Evolutionary conservation across 1,140 invertebrate species (phyloP).

Genomic region (Oncopodura yosiiana): DNA sequence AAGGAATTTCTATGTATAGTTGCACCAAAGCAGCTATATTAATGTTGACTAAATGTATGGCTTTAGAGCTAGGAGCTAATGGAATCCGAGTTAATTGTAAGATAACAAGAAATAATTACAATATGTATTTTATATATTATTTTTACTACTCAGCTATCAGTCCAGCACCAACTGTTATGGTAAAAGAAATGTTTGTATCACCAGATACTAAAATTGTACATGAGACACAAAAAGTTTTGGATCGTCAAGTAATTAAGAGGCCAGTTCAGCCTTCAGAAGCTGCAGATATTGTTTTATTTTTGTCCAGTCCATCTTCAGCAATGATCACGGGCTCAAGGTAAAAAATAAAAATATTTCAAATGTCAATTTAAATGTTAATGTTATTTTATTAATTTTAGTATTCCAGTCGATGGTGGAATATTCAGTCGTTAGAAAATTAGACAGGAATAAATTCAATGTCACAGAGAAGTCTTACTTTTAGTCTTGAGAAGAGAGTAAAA

Average conservation of each 20-base stretch:
- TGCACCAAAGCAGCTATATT: conserved; percentile 15
- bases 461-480: too few species aligned
- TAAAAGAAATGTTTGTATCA: conserved; percentile 8
- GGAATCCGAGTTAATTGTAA: conserved; percentile 15
- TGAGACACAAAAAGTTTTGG: neutral
- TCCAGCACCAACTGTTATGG: conserved; percentile 1
- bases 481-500: too few species aligned
- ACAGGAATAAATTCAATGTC: too few species aligned
- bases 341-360: too few species aligned
- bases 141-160: too few species aligned
- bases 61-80: conserved; percentile 3
- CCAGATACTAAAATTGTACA: too few species aligned
- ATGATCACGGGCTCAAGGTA: conserved; percentile 29
- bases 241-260: conserved; percentile 13
- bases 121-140: too few species aligned
- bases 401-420: too few species aligned
- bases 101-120: too few species aligned
- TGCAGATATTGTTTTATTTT: conserved; percentile 14
- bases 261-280: conserved; percentile 5
- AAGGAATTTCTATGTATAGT: conserved; percentile 10
- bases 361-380: too few species aligned
- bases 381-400: too few species aligned
- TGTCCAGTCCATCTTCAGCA: conserved; percentile 9
- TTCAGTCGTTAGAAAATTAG: too few species aligned
- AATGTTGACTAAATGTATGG: conserved; percentile 18